Conservation (phyloP, 2,888 invertebrate species). For the Cryptus viduatorius region DNA sequence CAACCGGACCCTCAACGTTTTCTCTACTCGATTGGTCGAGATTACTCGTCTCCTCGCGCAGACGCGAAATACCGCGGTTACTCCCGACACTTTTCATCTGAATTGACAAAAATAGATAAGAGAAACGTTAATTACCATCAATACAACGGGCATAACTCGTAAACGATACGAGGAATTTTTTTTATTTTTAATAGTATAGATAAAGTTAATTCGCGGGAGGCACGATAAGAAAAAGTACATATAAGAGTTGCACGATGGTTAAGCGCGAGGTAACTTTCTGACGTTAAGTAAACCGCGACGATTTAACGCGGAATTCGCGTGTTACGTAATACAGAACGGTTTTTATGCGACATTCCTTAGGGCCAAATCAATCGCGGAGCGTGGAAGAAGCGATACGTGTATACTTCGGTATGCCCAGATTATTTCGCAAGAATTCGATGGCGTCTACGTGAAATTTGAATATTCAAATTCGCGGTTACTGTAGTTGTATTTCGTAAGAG, state of each 20-base stretch:
- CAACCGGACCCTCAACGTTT: constrained; percentile 35
- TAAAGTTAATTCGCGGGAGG: neutral
- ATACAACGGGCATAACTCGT: neutral
- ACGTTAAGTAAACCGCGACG: constrained; percentile 24
- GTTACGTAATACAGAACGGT: constrained; percentile 61
- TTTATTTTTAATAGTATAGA: neutral
- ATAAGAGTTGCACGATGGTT: neutral
- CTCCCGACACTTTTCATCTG: constrained; percentile 38
- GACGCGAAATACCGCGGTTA: constrained; percentile 66
- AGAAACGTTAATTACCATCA: neutral
- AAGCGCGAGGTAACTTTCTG: constrained; percentile 27
- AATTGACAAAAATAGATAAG: constrained; percentile 21
- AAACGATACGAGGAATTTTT: neutral
- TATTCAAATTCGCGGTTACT: constrained; percentile 49
- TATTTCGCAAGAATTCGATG: constrained; percentile 49
- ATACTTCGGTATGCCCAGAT: neutral
- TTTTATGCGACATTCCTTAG: constrained; percentile 61
- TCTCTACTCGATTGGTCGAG: constrained; percentile 59
- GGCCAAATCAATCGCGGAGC: constrained; percentile 49
- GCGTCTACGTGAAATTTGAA: constrained; percentile 45
- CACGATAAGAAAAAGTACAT: neutral
- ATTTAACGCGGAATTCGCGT: constrained; percentile 36
- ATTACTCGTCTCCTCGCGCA: constrained; percentile 64
- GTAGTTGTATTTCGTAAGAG: neutral
- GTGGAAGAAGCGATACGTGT: constrained; percentile 11